These are phyloP conservation scores for Himalopsyche tibetana DNA, from an alignment of 2,888 invertebrate species.

Conservation along the genomic window DNA sequence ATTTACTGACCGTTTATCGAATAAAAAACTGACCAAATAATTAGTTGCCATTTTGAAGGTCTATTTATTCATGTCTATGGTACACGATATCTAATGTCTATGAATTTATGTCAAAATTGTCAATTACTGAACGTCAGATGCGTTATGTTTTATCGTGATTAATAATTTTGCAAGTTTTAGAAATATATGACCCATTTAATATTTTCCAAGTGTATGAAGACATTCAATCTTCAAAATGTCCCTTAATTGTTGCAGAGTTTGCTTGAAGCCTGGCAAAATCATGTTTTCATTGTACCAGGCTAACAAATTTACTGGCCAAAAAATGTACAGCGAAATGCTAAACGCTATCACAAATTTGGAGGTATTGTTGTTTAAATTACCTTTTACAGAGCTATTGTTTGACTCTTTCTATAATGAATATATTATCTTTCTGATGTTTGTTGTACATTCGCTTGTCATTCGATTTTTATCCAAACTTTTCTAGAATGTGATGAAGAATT, in stretches of 20 bases:
- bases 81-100: not conserved
- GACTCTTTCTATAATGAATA: no score
- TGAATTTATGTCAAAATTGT: slow-evolving; percentile 3
- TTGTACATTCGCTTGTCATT: no score
- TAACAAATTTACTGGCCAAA: slow-evolving; percentile 32
- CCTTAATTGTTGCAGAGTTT: slow-evolving; percentile 49
- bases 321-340: slow-evolving; percentile 50
- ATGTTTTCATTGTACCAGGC: slow-evolving; percentile 52
- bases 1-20: no score
- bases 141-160: not conserved
- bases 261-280: slow-evolving; percentile 50
- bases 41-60: no score
- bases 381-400: no score
- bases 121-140: not conserved
- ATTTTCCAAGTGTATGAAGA: not conserved
- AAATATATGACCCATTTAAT: not conserved
- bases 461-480: no score
- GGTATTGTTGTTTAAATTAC: not conserved
- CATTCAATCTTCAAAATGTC: not conserved
- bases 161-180: slow-evolving; percentile 3
- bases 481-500: no score
- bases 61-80: no score
- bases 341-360: slow-evolving; percentile 48
- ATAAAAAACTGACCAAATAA: no score
- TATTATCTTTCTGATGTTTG: no score